Evolutionary conservation across 1,140 invertebrate genomes (phyloP), one percentile per base, ranked within the genome.

Genomic region (Drosophila guanche): DNA sequence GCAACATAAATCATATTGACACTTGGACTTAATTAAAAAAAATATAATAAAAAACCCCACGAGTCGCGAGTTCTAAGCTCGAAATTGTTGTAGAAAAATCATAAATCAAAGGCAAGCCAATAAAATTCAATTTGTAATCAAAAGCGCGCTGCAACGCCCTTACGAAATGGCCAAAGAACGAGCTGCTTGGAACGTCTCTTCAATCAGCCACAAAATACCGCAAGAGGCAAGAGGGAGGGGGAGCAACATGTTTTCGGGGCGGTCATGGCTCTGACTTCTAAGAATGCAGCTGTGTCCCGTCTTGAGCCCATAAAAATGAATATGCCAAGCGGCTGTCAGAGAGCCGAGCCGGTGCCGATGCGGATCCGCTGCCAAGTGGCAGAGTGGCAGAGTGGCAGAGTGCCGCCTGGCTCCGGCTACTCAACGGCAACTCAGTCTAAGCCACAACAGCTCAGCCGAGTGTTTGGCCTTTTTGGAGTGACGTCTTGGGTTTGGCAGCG

Each of bases 121-220:
- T 77, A 77, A 81, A 86, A 88, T 88, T 86, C 81, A 86, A 86
- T 86, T 86, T 86, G 79, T 81, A 88, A 86, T 86, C 81, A 84
- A 61, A 76, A 58, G 53, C 59, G 46, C 51, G 3, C 42, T 84
- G 79, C 79, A 83, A 85, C 80, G 80, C 80, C 80, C 80, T 37
- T 86, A 67, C 53, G 43, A 69, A 59, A 75, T 47, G 41, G 27
- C 14, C 25, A 42, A 45, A 51, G 40, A 53, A 33, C 40, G 40
- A 23, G 67, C 47, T 42, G 33, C 14, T 7, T 23, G 54, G n/a
- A 16, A 43, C 33, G 33, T 12, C 33, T 37, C 33, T 37, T 37
- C 33, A 37, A 37, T 37, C 43, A 58, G 55, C 45, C n/a, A 27
- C 55, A 22, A 76, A 79, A 76, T 76, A 79, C 73, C 62, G 73